phyloP scores from a whole-genome alignment of 2,797 vertebrate species.

The Tenualosa ilisha region DNA sequence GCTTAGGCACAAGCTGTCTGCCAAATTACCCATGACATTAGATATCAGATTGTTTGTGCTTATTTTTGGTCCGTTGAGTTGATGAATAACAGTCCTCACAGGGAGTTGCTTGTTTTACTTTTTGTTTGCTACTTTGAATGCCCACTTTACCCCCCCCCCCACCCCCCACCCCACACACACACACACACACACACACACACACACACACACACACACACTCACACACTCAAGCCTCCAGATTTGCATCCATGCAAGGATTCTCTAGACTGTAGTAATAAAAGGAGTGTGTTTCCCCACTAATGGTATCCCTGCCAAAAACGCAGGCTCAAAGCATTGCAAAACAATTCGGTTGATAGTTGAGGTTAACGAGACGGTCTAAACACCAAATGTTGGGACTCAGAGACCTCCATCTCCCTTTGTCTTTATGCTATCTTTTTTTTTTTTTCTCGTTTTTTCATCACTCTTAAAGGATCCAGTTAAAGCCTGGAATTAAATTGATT shows the following conservation, averaged over 20 bases:
- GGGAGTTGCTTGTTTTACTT: background rate
- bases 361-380: background rate
- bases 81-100: background rate
- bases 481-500: constrained; percentile 32
- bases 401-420: background rate
- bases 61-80: background rate
- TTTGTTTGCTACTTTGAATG: background rate
- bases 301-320: background rate
- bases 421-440: background rate
- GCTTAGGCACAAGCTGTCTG: background rate
- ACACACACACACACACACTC: too few relatives aligned
- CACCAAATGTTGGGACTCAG: background rate
- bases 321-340: background rate
- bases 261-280: background rate
- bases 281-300: background rate
- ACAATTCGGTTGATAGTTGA: background rate
- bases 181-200: background rate
- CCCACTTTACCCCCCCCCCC: background rate
- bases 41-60: constrained; percentile 7
- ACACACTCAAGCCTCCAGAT: background rate
- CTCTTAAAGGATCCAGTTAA: constrained; percentile 20
- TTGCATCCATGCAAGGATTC: background rate
- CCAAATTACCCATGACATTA: background rate
- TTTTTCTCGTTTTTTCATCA: background rate
- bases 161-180: too few relatives aligned